Evolutionary conservation across 2,797 vertebrate genomes (phyloP), one percentile per base, ranked within the genome.

Genomic region (Microctenopoma stevenorrisi): DNA sequence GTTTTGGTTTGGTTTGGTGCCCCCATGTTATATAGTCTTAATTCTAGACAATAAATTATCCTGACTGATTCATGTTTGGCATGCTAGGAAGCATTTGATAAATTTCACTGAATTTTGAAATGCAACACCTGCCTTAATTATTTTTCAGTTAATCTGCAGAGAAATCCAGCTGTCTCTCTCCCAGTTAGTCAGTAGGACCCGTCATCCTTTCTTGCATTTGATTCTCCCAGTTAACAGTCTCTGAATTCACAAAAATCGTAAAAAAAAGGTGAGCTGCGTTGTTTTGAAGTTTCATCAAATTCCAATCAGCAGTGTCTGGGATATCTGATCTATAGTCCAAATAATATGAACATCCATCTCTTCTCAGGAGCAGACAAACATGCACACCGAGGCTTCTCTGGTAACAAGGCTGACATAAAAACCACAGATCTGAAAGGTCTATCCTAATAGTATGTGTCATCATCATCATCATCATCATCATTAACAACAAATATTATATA

Each of bases 221-320:
- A 75, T 47, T 16, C 35, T 40, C 44, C 59, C 62, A 69, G 55
- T 75, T 35, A 60, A 46, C n/a, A 2, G 12, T 54, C 53, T 8
- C 10, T 1, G 3, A 64, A 7, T 18, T 37, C 25, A 62, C 15
- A 28, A 56, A 60, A 79, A 33, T 35, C 48, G 11, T 1, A 22
- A 22, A 22, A 22, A 22, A 64, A 78, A 78, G 26, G 65, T 70
- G 59, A 62, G 60, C 44, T 3, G 16, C 52, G 40, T 74, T 59
- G 58, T 79, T 75, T 64, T 0, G 3, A 64, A 60, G 64, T 63
- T 81, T 82, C 68, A 74, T 86, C 77, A 81, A 66, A 76, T 72
- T 72, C 73, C 65, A 83, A 68, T 79, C 58, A 72, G 55, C 48
- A 1, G 28, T 1, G 22, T 79, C 54, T 38, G 40, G 40, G 62